phyloP scores from a whole-genome alignment of 2,888 invertebrate genomes.

The Thysanoteuthis rhombus region DNA sequence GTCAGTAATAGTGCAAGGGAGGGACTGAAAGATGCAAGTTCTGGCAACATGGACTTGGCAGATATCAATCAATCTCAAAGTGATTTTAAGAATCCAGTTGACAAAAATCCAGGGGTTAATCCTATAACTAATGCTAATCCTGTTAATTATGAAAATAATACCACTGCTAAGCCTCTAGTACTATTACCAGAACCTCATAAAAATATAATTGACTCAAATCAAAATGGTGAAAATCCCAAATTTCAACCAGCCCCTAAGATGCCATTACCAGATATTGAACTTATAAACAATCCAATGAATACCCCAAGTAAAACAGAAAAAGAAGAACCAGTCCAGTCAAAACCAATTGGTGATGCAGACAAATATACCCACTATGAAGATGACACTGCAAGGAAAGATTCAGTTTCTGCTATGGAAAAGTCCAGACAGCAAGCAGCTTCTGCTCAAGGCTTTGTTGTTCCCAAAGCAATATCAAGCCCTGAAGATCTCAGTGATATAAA shows the following conservation, averaged over 20 bases:
- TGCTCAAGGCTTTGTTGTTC: not conserved
- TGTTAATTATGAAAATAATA: not conserved
- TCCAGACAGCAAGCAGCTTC: not conserved
- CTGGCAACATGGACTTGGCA: not conserved
- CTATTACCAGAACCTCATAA: not conserved
- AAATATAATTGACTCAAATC: not conserved
- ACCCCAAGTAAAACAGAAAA: not conserved
- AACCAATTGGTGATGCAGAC: not conserved
- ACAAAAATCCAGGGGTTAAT: not conserved
- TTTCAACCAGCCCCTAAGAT: not conserved
- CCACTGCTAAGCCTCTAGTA: not conserved
- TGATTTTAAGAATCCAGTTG: not conserved
- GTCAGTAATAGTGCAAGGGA: conserved; percentile 56
- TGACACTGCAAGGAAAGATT: not conserved
- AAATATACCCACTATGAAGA: not conserved
- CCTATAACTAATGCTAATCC: not conserved
- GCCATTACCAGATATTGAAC: not conserved
- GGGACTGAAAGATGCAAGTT: conserved; percentile 45
- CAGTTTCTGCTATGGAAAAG: not conserved
- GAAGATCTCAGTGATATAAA: not conserved
- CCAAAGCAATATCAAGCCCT: not conserved
- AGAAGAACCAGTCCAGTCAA: not conserved
- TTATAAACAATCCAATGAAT: not conserved
- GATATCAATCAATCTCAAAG: not conserved
- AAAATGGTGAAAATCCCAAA: not conserved